Conservation (phyloP, 2,797 vertebrate species). For the Lacerta bilineata region DNA sequence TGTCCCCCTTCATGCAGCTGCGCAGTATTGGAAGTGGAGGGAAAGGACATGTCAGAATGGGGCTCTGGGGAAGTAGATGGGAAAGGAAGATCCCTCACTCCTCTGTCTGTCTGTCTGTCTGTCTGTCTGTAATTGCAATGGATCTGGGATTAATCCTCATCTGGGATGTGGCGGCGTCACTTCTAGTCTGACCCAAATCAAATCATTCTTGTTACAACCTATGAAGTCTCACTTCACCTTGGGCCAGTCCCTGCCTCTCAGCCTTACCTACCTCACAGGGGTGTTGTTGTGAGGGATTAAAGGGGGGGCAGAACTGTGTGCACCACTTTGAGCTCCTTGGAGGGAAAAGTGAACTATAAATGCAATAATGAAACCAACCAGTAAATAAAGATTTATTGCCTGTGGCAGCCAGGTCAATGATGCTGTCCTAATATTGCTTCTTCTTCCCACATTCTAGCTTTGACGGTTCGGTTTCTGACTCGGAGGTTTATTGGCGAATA, state of each 20-base stretch:
- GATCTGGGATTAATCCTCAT: neutral
- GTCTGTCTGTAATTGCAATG: neutral
- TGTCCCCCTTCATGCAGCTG: neutral
- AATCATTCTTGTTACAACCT: too few relatives aligned
- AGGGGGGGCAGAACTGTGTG: too few relatives aligned
- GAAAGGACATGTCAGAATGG: neutral
- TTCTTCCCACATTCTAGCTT: conserved; percentile 69
- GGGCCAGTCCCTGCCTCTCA: too few relatives aligned
- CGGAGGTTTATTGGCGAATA: conserved; percentile 89
- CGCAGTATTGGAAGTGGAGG: neutral
- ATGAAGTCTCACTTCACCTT: too few relatives aligned
- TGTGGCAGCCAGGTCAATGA: neutral
- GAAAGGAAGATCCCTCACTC: neutral
- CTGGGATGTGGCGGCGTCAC: neutral
- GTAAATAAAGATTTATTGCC: too few relatives aligned
- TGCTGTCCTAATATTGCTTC: neutral
- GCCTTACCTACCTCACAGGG: too few relatives aligned
- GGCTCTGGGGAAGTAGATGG: neutral
- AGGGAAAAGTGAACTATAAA: too few relatives aligned
- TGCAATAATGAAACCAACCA: too few relatives aligned
- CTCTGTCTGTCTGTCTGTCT: too few relatives aligned
- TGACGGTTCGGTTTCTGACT: conserved; percentile 86
- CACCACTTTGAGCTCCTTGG: too few relatives aligned
- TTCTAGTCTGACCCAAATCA: too few relatives aligned
- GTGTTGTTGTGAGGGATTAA: too few relatives aligned